Conservation (phyloP, 2,797 vertebrate species). For the Neostethus bicornis region DNA sequence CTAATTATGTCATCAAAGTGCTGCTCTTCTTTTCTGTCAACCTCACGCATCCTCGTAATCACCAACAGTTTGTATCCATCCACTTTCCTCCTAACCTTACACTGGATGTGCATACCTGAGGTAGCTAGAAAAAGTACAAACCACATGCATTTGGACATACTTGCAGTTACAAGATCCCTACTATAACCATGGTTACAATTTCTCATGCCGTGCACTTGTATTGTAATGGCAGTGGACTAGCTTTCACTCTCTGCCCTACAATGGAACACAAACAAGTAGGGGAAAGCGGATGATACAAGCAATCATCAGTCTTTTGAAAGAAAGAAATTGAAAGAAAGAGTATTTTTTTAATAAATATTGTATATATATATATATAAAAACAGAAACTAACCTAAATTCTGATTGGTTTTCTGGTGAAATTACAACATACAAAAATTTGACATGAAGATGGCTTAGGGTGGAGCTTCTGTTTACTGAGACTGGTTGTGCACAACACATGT, state of each 20-base stretch:
- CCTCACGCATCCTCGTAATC: conserved; percentile 47
- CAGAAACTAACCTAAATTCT: conserved; percentile 31
- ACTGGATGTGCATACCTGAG: conserved; percentile 41
- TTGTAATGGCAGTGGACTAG: conserved; percentile 5
- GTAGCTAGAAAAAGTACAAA: conserved; percentile 26
- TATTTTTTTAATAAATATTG: conserved; percentile 15
- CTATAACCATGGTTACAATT: neutral
- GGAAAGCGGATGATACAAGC: conserved; percentile 68
- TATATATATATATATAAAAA: too few relatives aligned
- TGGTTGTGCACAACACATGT: conserved; percentile 43
- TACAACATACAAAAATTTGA: conserved; percentile 37
- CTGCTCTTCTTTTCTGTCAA: conserved; percentile 60
- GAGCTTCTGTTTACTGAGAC: conserved; percentile 70
- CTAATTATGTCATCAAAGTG: conserved; percentile 75
- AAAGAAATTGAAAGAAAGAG: conserved; percentile 50
- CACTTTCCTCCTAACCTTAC: conserved; percentile 47
- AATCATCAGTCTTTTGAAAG: conserved; percentile 5
- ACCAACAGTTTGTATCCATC: conserved; percentile 65
- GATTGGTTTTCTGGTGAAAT: conserved; percentile 46
- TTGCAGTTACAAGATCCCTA: neutral
- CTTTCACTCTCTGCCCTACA: conserved; percentile 13
- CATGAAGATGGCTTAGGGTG: conserved; percentile 64
- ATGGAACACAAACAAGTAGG: conserved; percentile 51
- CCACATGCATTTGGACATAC: conserved; percentile 2
- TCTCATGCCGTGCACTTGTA: conserved; percentile 6